Conservation (phyloP, 37 sponge, comb jelly and placozoan genomes). For the Dysidea cf. avara region DNA sequence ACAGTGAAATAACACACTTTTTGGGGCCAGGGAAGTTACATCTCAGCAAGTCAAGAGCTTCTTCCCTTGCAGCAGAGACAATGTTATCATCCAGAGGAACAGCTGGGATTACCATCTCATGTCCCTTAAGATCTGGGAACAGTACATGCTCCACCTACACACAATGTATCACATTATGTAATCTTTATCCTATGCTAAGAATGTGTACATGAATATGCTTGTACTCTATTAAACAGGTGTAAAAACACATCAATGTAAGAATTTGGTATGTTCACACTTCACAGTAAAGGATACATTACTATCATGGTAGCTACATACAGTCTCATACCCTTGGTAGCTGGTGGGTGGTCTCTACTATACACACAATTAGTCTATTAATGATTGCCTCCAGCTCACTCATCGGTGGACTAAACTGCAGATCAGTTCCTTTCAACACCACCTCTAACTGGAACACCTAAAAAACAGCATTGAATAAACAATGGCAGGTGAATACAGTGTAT, state of each 20-base stretch:
- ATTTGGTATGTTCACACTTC: too few relatives aligned
- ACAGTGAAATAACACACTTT: conserved; percentile 29
- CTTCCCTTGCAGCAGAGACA: conserved; percentile 44
- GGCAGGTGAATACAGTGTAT: too few relatives aligned
- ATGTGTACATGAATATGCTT: too few relatives aligned
- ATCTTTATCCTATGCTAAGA: too few relatives aligned
- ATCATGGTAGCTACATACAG: too few relatives aligned
- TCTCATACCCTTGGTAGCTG: conserved; percentile 71
- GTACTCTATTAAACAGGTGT: too few relatives aligned
- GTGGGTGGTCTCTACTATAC: conserved; percentile 67
- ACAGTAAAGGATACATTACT: too few relatives aligned
- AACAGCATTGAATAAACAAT: background rate
- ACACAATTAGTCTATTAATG: conserved; percentile 38
- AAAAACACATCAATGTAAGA: too few relatives aligned
- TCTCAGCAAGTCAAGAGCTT: conserved; percentile 25
- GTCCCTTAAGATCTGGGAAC: conserved; percentile 75
- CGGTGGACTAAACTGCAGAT: conserved; percentile 54
- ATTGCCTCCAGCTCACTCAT: conserved; percentile 60
- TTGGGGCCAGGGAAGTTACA: conserved; percentile 57
- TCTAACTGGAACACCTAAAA: conserved; percentile 49
- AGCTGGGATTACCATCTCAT: conserved; percentile 44
- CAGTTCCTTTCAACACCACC: conserved; percentile 55
- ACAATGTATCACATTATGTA: too few relatives aligned
- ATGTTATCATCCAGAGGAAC: conserved; percentile 48
- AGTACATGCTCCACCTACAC: conserved; percentile 79